Evolutionary conservation across 2,797 vertebrate genomes (phyloP).

Genomic region (Heterohyrax brucei): DNA sequence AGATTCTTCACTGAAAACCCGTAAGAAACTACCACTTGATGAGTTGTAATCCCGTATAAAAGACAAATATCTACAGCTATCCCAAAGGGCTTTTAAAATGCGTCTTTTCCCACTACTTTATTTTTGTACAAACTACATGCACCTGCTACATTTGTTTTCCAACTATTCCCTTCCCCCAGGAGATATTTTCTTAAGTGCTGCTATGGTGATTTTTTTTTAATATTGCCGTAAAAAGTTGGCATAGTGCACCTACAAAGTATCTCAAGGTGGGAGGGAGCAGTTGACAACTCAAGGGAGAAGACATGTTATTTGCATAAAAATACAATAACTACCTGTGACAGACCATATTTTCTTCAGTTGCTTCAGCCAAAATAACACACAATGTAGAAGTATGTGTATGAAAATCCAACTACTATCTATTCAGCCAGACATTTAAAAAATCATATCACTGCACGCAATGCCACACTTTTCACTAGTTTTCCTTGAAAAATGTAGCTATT

Average conservation of each 20-base stretch:
- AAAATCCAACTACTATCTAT: background rate
- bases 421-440: slow-evolving; percentile 1
- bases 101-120: background rate
- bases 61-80: background rate
- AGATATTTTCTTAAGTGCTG: too few relatives aligned
- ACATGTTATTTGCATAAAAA: too few relatives aligned
- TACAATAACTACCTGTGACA: background rate
- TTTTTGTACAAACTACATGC: too few relatives aligned
- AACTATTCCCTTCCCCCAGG: too few relatives aligned
- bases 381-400: background rate
- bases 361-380: background rate
- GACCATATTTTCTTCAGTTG: slow-evolving; percentile 16
- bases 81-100: slow-evolving; percentile 34
- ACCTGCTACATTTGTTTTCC: too few relatives aligned
- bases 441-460: background rate
- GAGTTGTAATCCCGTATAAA: slow-evolving; percentile 35
- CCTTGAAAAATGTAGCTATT: slow-evolving; percentile 24
- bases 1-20: background rate
- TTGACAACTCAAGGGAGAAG: too few relatives aligned
- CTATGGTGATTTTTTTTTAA: too few relatives aligned
- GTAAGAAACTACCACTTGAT: slow-evolving; percentile 19
- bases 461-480: background rate
- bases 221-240: too few relatives aligned
- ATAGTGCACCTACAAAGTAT: too few relatives aligned
- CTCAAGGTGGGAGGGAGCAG: too few relatives aligned